These are phyloP conservation scores for Apistogramma diplotaenia DNA, from an alignment of 2,113 vertebrate genomes.

Conservation along the genomic window DNA sequence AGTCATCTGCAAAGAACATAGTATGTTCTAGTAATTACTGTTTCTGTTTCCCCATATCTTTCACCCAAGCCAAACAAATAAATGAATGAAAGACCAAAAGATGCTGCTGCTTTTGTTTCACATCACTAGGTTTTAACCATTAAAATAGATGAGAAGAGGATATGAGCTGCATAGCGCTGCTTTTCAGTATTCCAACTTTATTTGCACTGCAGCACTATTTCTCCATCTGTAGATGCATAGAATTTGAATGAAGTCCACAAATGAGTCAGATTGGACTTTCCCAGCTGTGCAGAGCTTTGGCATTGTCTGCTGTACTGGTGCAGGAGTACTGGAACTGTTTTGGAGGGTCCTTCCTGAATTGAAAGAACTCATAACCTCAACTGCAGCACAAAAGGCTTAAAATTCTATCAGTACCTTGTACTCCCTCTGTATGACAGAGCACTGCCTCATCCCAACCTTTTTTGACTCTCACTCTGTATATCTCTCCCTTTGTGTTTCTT, in stretches of 20 bases:
- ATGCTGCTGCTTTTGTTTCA: not conserved
- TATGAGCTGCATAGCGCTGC: not conserved
- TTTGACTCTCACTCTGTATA: conserved; percentile 30
- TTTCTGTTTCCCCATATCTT: not conserved
- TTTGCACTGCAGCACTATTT: conserved; percentile 46
- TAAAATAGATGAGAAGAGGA: not conserved
- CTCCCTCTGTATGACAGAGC: conserved; percentile 23
- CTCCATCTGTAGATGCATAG: conserved; percentile 53
- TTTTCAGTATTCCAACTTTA: conserved; percentile 30
- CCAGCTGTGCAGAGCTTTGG: conserved; percentile 69
- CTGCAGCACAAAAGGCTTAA: conserved; percentile 44
- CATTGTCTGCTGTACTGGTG: conserved; percentile 45
- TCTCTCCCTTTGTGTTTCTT: conserved; percentile 36
- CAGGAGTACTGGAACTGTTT: conserved; percentile 62
- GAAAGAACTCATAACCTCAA: conserved; percentile 50
- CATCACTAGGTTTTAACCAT: not conserved
- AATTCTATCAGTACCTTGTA: conserved; percentile 30
- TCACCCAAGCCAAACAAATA: not conserved
- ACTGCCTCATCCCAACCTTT: conserved; percentile 21
- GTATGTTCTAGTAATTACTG: not conserved
- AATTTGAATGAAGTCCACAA: conserved; percentile 60
- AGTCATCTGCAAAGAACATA: not conserved
- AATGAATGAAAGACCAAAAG: not conserved
- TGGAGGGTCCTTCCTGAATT: conserved; percentile 48
- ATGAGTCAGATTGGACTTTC: conserved; percentile 72